A percentile compares a stretch with the other conserved stretches of the same genome.
Evolutionary conservation across 2,113 vertebrate species (phyloP).

Genomic region (Ia io): DNA sequence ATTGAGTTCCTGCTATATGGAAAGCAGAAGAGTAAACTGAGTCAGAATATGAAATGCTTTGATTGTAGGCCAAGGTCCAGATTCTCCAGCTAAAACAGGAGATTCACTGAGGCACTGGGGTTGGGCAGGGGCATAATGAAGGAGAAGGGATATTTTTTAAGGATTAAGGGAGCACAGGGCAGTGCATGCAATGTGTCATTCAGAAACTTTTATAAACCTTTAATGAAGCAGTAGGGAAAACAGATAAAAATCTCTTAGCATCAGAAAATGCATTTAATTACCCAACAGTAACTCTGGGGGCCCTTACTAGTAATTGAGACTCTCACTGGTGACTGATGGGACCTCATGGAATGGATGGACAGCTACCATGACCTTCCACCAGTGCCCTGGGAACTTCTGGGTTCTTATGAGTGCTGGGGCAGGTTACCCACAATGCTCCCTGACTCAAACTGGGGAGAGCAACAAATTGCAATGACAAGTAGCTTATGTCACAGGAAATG

Average conservation of each 20-base stretch:
- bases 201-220: neutral
- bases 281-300: neutral
- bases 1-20: neutral
- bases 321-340: too few species aligned
- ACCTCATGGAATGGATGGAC: neutral
- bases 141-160: neutral
- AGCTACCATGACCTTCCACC: neutral
- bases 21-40: neutral
- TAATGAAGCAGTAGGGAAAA: neutral
- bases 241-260: neutral
- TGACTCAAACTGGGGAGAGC: neutral
- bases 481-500: neutral
- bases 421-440: neutral
- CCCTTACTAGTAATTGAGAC: neutral
- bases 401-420: neutral
- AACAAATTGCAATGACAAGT: neutral
- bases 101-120: neutral
- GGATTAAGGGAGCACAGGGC: neutral
- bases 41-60: neutral
- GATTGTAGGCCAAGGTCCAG: neutral
- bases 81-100: neutral
- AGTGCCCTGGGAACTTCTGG: neutral
- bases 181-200: neutral
- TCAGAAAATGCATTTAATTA: neutral
- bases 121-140: neutral